Percentiles rank a stretch among this genome's conserved stretches.
Evolutionary conservation across 2,888 invertebrate genomes (phyloP).

Genomic region (Candidula unifasciata): DNA sequence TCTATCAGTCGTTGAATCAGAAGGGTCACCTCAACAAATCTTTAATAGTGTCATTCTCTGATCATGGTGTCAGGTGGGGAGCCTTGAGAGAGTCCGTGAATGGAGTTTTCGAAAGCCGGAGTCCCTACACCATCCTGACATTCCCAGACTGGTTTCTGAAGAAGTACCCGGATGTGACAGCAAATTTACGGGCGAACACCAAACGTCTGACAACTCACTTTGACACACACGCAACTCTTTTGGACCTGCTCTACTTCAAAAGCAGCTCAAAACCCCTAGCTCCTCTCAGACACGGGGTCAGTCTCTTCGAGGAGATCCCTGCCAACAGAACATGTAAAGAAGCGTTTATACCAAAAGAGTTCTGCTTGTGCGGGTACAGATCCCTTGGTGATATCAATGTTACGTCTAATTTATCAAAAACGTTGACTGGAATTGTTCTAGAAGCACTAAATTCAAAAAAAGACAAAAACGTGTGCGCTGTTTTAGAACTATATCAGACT

Average conservation of each 20-base stretch:
- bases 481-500: neutral
- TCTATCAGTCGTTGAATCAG: constrained; percentile 81
- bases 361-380: constrained; percentile 87
- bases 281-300: constrained; percentile 65
- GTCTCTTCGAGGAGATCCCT: constrained; percentile 79
- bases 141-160: constrained; percentile 85
- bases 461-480: neutral
- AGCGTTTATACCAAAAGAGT: constrained; percentile 94
- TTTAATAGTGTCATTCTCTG: constrained; percentile 82
- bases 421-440: neutral
- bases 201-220: constrained; percentile 89
- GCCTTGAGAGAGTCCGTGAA: constrained; percentile 89
- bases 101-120: constrained; percentile 92
- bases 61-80: constrained; percentile 94
- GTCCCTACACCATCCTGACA: constrained; percentile 89
- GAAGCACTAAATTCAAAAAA: neutral
- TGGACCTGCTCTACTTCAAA: constrained; percentile 82
- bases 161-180: constrained; percentile 82
- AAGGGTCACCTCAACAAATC: constrained; percentile 67
- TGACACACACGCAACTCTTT: constrained; percentile 90
- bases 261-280: constrained; percentile 42
- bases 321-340: constrained; percentile 87
- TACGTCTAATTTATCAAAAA: neutral
- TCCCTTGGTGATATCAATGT: neutral
- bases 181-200: constrained; percentile 82